Base-by-base conservation (phyloP, 2,888 invertebrate species). In the Agrotis ipsilon region DNA sequence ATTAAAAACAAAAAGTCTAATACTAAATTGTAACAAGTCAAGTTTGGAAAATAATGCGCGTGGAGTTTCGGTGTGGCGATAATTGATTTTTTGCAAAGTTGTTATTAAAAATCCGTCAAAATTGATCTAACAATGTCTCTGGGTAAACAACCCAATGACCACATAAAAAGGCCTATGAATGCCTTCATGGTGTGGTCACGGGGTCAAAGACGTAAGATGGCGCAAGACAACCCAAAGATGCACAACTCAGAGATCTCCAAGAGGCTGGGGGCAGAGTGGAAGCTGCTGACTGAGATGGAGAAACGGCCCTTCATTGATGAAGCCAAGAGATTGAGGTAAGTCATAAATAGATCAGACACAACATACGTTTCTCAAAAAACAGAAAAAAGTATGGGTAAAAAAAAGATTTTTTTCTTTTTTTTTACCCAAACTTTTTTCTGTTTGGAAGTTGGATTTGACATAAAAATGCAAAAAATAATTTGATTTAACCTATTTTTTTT, bases 141-240 rank as follows among this genome's bases (percentile, higher is more conserved):
- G 78, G 94, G 92, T 6, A 96, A 96, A 83, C 95, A 92, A 69
- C 93, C 92, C 21, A 90, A 97, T 84, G 98, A 98, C 91, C 98
- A 99, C 92, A 98, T 99, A 86, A 99, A 99, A 93, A 96, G 99
- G 83, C 99, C 99, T 1, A 99, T 99, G 99, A 99, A 99, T 92
- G 98, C 98, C 5, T 98, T 99, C 93, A 98, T 99, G 98, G 98
- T 99, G 80, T 99, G 98, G 98, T 98, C 98, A 2, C 95, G 98
- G 46, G 98, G 98, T 9, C 98, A 98, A 92, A 93, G 98, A 72
- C 96, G 98, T 82, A 98, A 98, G 95, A 99, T 99, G 98, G 98
- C 98, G 0, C 98, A 98, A 90, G 98, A 99, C 87, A 98, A 98
- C 92, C 98, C 98, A 0, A 98, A 98, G 94, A 98, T 98, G 98